Evolutionary conservation across 2,797 vertebrate genomes (phyloP).

Genomic region (Denticeps clupeoides): DNA sequence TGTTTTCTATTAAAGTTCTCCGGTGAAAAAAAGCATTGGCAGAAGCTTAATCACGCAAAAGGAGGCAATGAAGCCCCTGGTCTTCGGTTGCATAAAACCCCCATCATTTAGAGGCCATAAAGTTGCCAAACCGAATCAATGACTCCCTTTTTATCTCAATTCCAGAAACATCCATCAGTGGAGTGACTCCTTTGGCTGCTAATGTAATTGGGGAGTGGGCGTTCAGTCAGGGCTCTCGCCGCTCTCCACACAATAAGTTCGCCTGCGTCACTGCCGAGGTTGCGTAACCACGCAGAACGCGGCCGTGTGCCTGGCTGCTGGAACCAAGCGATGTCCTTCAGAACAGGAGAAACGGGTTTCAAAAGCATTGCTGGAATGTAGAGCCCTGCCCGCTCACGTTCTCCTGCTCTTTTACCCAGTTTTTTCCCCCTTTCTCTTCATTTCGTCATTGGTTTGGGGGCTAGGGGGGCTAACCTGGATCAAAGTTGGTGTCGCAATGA

Average conservation of each 20-base stretch:
- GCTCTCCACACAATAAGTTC: no score
- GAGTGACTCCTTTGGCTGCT: slow-evolving; percentile 23
- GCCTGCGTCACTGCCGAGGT: no score
- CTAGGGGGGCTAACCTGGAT: neutral
- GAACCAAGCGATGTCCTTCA: no score
- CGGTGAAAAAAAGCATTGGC: no score
- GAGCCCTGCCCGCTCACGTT: no score
- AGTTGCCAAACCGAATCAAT: slow-evolving; percentile 37
- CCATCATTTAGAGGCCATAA: slow-evolving; percentile 33
- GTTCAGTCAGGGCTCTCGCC: slow-evolving; percentile 18
- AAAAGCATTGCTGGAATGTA: no score
- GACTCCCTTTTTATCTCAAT: slow-evolving; percentile 30
- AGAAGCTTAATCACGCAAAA: neutral
- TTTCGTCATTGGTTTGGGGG: neutral
- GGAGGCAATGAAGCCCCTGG: neutral
- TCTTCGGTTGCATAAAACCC: slow-evolving; percentile 26
- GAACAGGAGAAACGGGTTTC: no score
- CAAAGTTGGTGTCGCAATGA: neutral
- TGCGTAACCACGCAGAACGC: no score
- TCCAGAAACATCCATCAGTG: slow-evolving; percentile 29
- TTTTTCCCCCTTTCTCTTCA: no score
- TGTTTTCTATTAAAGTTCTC: no score
- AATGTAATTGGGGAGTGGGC: slow-evolving; percentile 35
- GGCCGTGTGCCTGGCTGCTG: no score
- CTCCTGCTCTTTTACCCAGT: no score